A percentile compares a stretch with the other conserved stretches of the same genome.
Conservation (phyloP, 2,797 vertebrate genomes). For the Darevskia mixta region DNA sequence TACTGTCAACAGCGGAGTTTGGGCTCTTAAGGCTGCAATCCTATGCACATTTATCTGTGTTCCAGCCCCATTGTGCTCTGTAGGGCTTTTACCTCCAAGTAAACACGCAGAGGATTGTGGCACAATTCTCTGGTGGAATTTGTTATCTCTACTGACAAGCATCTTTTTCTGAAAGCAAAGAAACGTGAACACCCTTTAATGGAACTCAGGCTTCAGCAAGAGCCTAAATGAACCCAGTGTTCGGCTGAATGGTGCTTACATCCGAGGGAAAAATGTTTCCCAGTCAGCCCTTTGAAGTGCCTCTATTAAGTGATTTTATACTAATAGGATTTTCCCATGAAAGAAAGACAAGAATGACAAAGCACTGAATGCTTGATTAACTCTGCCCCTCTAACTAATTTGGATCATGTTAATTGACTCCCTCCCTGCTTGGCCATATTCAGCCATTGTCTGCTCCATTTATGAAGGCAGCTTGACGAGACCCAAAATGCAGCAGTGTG, state of each 20-base stretch:
- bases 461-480: constrained; percentile 75
- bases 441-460: constrained; percentile 71
- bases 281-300: constrained; percentile 72
- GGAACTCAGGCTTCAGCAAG: constrained; percentile 59
- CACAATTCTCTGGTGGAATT: constrained; percentile 9
- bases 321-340: constrained; percentile 77
- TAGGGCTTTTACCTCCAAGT: constrained; percentile 30
- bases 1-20: not conserved
- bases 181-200: constrained; percentile 63
- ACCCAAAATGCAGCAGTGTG: constrained; percentile 64
- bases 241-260: constrained; percentile 58
- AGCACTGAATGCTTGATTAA: constrained; percentile 72
- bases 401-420: constrained; percentile 65
- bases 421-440: constrained; percentile 68
- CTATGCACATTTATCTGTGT: constrained; percentile 13
- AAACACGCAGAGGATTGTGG: constrained; percentile 5
- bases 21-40: constrained; percentile 24
- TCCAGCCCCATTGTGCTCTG: constrained; percentile 9
- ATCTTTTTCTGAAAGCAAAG: constrained; percentile 62
- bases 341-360: constrained; percentile 73
- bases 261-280: constrained; percentile 55
- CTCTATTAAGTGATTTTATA: constrained; percentile 73
- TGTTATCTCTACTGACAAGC: constrained; percentile 67
- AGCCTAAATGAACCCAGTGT: constrained; percentile 70
- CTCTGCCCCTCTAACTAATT: constrained; percentile 68